Evolutionary conservation across 2,888 invertebrate species (phyloP).

Genomic region (Hipparchia semele): DNA sequence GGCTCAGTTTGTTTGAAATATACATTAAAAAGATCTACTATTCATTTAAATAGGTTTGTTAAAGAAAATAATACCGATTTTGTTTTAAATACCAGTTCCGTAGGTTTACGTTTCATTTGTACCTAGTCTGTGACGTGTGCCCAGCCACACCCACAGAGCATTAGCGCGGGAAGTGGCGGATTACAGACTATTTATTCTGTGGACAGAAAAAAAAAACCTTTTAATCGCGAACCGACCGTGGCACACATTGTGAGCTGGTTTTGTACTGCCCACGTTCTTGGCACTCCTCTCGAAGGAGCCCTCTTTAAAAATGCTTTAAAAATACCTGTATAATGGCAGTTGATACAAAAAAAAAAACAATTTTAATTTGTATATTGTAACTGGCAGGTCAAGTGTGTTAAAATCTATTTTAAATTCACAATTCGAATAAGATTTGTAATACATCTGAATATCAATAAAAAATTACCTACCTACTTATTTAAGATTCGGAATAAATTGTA

Average conservation of each 20-base stretch:
- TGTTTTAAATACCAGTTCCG: too few relatives aligned
- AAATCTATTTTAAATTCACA: slow-evolving; percentile 23
- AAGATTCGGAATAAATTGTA: slow-evolving; percentile 8
- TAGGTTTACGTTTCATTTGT: slow-evolving; percentile 29
- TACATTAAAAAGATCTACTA: too few relatives aligned
- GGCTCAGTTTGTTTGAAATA: too few relatives aligned
- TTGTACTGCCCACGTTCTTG: slow-evolving; percentile 69
- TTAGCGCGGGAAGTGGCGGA: slow-evolving; percentile 56
- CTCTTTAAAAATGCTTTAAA: slow-evolving; percentile 57
- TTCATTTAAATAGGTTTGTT: too few relatives aligned
- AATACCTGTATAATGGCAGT: slow-evolving; percentile 53
- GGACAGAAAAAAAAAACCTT: slow-evolving; percentile 51
- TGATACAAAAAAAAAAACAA: slow-evolving; percentile 41
- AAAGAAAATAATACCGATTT: too few relatives aligned
- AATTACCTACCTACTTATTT: slow-evolving; percentile 8
- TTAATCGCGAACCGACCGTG: slow-evolving; percentile 61
- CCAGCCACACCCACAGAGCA: slow-evolving; percentile 55
- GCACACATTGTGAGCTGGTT: slow-evolving; percentile 60
- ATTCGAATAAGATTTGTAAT: slow-evolving; percentile 16
- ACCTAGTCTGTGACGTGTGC: slow-evolving; percentile 20
- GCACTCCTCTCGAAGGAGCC: slow-evolving; percentile 57
- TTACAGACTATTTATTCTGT: slow-evolving; percentile 41
- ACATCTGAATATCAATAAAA: slow-evolving; percentile 7
- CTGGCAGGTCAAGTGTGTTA: slow-evolving; percentile 21
- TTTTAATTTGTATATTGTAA: slow-evolving; percentile 23